phyloP scores from a whole-genome alignment of 1,140 invertebrate genomes.

The Nasonia longicornis region DNA sequence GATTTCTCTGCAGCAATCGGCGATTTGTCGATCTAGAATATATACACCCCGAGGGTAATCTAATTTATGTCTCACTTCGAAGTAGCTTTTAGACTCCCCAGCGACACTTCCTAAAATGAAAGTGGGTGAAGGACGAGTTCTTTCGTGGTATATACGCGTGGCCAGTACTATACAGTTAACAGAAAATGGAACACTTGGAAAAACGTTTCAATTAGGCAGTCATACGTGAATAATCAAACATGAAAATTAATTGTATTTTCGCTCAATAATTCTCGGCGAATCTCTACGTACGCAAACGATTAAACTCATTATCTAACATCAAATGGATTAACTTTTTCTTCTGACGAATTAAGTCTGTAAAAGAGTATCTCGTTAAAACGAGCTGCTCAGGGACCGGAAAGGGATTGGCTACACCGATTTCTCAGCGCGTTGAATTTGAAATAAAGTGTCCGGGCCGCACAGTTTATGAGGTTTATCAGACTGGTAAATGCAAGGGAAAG shows the following conservation, averaged over 20 bases:
- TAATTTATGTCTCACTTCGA: conserved; percentile 12
- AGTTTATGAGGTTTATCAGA: conserved; percentile 35
- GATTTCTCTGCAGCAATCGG: not conserved
- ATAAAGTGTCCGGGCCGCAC: not conserved
- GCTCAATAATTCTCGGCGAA: too few species aligned
- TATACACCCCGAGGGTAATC: conserved; percentile 14
- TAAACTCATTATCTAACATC: not conserved
- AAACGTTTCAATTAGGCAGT: too few species aligned
- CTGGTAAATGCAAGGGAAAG: conserved; percentile 49
- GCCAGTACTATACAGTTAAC: too few species aligned
- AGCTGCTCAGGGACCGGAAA: not conserved
- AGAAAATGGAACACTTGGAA: too few species aligned
- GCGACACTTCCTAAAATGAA: conserved; percentile 22
- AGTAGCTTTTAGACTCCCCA: conserved; percentile 8
- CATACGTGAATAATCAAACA: too few species aligned
- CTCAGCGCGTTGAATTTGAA: conserved; percentile 13
- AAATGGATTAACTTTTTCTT: not conserved
- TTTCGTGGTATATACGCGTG: not conserved
- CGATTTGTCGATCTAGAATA: conserved; percentile 14
- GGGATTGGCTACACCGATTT: not conserved
- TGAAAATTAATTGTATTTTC: too few species aligned
- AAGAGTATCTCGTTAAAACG: not conserved
- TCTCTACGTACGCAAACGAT: not conserved
- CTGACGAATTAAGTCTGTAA: not conserved
- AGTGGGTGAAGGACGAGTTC: not conserved